Conservation (phyloP, 2,888 invertebrate species). For the Chaetogeoica ovagalla region DNA sequence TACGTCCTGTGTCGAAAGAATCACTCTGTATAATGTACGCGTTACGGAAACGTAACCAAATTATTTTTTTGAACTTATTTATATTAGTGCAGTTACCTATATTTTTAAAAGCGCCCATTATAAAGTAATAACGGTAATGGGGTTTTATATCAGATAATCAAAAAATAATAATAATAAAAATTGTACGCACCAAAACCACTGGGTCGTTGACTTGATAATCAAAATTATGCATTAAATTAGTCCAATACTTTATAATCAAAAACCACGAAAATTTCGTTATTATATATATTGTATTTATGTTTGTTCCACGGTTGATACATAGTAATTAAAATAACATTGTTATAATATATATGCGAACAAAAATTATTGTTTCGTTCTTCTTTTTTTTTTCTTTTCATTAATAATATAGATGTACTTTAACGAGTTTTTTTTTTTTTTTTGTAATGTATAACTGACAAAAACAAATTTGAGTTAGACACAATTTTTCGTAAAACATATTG, state of each 20-base stretch:
- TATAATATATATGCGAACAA: too few relatives aligned
- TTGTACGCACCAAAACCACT: not conserved
- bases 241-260: conserved; percentile 34
- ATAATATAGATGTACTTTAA: too few relatives aligned
- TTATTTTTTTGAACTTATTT: conserved; percentile 23
- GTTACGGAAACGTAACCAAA: conserved; percentile 16
- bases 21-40: conserved; percentile 10
- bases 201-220: conserved; percentile 30
- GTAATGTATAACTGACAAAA: too few relatives aligned
- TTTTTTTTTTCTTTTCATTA: too few relatives aligned
- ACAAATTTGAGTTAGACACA: too few relatives aligned
- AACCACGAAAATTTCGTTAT: conserved; percentile 13
- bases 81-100: conserved; percentile 34
- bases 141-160: conserved; percentile 42
- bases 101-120: conserved; percentile 5
- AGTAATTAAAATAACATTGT: too few relatives aligned
- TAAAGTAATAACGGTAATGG: conserved; percentile 21
- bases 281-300: too few relatives aligned
- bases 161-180: not conserved
- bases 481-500: too few relatives aligned
- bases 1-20: not conserved
- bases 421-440: too few relatives aligned
- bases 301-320: not conserved
- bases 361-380: too few relatives aligned
- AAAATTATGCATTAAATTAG: conserved; percentile 39